Evolutionary conservation across 2,797 vertebrate species (phyloP), one percentile per base, ranked within the genome.

Genomic region (Sternotherus odoratus): DNA sequence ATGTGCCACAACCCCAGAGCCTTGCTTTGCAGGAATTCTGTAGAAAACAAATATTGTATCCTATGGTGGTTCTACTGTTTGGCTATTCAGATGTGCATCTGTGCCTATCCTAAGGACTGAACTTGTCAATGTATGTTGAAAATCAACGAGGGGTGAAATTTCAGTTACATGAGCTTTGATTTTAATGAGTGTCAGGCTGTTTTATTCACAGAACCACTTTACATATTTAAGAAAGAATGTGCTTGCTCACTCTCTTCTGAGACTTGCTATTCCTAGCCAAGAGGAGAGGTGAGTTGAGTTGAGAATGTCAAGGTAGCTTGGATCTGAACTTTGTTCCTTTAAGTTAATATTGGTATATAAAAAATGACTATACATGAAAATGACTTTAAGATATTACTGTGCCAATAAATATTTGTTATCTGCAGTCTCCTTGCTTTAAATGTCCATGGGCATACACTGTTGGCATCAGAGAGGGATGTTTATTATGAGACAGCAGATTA

Each of bases 401-500:
- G 46, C 48, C 77, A 91, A 82, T 77, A 82, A 49, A 90, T 57
- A 28, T 75, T 79, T 86, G 8, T 72, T 43, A n/a, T 69, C 82
- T 63, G 11, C 79, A 39, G 82, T 85, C 83, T 96, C 50, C 83
- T 49, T 86, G 48, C 33, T 75, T 95, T 50, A 93, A 49, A 24
- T 77, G 15, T 89, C 80, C 89, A 12, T 83, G 72, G 91, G 81
- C 87, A 51, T 83, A 66, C 83, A 81, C 88, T 79, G 60, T 51
- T 79, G 83, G 57, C 88, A 85, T 85, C 51, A 23, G 72, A 89
- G 23, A 90, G 79, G 53, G 82, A 83, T 3, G 2, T 72, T 94
- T 96, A 74, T 80, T 92, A 48, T 91, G 79, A 90, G 77, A 87
- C 88, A 75, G 79, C 90, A 79, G 75, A 90, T 95, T 83, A 92